Evolutionary conservation across 2,888 invertebrate species (phyloP).

Genomic region (Torymus tubicola): DNA sequence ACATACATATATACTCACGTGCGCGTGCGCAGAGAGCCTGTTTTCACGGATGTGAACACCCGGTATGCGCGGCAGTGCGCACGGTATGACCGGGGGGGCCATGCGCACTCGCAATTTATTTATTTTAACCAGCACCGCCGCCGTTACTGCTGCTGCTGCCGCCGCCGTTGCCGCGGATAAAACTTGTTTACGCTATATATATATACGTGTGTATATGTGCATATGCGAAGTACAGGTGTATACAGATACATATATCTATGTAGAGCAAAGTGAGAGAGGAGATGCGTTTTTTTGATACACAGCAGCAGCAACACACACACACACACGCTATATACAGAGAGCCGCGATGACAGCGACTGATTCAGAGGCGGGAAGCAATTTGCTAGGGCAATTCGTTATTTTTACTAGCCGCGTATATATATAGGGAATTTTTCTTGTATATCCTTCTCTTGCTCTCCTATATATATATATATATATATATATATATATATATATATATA

Average conservation of each 20-base stretch:
- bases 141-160: too few relatives aligned
- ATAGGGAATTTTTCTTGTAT: too few relatives aligned
- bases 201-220: not conserved
- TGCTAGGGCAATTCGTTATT: conserved; percentile 53
- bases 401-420: conserved; percentile 18
- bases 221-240: too few relatives aligned
- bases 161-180: conserved; percentile 68
- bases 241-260: conserved; percentile 39
- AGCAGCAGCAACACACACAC: not conserved
- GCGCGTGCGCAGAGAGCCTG: conserved; percentile 74
- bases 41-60: conserved; percentile 75
- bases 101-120: conserved; percentile 70
- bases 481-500: too few relatives aligned
- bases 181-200: conserved; percentile 70
- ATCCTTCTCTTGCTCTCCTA: too few relatives aligned
- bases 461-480: too few relatives aligned
- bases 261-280: conserved; percentile 25
- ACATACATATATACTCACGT: conserved; percentile 51
- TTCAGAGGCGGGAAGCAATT: conserved; percentile 59
- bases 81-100: conserved; percentile 65
- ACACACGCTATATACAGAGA: too few relatives aligned
- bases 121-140: conserved; percentile 67
- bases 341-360: conserved; percentile 56
- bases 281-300: conserved; percentile 25
- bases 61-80: conserved; percentile 73